Percentiles rank a stretch among this genome's conserved stretches.
These are phyloP conservation scores for Temnothorax longispinosus DNA, from an alignment of 1,140 invertebrate genomes.

Conservation along the genomic window DNA sequence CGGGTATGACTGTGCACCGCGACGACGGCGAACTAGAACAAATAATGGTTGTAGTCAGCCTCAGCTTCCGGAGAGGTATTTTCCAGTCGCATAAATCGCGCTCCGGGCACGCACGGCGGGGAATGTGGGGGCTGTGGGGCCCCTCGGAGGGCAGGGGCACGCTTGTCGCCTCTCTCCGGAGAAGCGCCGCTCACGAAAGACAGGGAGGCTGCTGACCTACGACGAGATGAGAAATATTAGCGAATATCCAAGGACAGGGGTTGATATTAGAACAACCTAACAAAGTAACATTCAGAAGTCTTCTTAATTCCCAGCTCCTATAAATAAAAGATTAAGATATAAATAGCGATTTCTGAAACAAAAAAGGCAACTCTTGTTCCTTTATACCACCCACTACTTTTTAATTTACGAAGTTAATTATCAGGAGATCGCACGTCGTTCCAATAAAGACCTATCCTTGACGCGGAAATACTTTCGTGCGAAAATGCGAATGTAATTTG, in stretches of 20 bases:
- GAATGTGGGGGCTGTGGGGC: neutral
- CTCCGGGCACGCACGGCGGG: conserved; percentile 55
- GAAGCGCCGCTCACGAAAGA: neutral
- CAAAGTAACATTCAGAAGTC: neutral
- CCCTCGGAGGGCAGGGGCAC: neutral
- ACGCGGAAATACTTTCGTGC: neutral
- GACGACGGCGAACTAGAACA: conserved; percentile 81
- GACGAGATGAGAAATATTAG: neutral
- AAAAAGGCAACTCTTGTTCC: neutral
- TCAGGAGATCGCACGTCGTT: neutral
- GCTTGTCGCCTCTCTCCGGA: neutral
- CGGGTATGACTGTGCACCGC: conserved; percentile 71
- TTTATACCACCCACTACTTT: neutral
- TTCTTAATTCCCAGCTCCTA: too few relatives aligned
- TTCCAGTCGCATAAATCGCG: conserved; percentile 74
- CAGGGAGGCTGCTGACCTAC: conserved; percentile 8
- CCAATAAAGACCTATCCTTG: neutral
- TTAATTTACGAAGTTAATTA: neutral
- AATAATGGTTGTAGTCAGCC: conserved; percentile 84
- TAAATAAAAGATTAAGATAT: neutral
- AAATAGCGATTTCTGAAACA: neutral
- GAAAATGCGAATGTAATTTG: neutral
- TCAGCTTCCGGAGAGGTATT: conserved; percentile 82
- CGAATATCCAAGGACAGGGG: neutral
- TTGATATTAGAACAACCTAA: neutral